Evolutionary conservation across 1,140 invertebrate genomes (phyloP).

Genomic region (Platyscapa corneri): DNA sequence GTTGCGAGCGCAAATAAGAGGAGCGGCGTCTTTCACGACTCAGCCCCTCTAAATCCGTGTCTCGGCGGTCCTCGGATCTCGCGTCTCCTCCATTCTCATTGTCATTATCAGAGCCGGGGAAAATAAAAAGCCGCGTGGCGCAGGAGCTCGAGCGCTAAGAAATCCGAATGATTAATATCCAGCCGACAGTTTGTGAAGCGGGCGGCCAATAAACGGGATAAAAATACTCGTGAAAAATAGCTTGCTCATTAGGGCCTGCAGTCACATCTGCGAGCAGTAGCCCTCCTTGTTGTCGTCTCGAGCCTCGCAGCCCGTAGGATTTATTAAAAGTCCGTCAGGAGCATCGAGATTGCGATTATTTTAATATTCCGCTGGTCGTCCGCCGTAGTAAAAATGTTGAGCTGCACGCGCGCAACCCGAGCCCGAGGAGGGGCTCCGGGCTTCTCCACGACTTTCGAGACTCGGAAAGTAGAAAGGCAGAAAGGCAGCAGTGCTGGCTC

Average conservation of each 20-base stretch:
- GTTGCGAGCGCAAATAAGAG: neutral
- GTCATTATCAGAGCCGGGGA: neutral
- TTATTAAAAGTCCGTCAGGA: constrained; percentile 51
- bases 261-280: constrained; percentile 72
- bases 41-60: neutral
- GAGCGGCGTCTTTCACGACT: neutral
- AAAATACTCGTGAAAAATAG: constrained; percentile 76
- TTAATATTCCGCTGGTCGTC: constrained; percentile 38
- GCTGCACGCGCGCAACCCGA: neutral
- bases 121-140: neutral
- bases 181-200: constrained; percentile 74
- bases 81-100: neutral
- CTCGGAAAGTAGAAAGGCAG: too few species aligned
- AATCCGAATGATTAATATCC: constrained; percentile 73
- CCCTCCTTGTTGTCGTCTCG: constrained; percentile 9
- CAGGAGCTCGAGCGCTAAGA: constrained; percentile 31
- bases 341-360: constrained; percentile 39
- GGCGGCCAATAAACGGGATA: constrained; percentile 75
- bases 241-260: constrained; percentile 74
- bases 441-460: too few species aligned
- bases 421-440: too few species aligned
- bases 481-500: too few species aligned
- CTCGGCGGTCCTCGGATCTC: neutral
- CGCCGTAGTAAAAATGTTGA: neutral
- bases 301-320: constrained; percentile 20